Base-by-base conservation (phyloP, 2,888 invertebrate species). In the Merodon equestris region DNA sequence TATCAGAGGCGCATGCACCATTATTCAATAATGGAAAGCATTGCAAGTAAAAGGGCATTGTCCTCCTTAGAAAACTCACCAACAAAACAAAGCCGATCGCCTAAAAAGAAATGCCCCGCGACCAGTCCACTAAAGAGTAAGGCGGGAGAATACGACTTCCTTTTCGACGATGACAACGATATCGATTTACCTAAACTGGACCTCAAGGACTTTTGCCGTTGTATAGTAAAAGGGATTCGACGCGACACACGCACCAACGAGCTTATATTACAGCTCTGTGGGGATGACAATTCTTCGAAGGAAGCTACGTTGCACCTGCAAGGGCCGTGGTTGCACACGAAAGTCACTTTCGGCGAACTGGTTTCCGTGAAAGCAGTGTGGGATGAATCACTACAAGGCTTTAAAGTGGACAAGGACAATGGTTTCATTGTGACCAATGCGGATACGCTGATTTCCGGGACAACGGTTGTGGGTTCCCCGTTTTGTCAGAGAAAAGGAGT, bases 401-500 rank as follows among this genome's bases (percentile, higher is more conserved):
- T 84, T 81, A 85, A 85, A 58, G 82, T 89, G 0, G 84, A 85
- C 71, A 85, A 85, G 36, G 85, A 86, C 38, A 74, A 90, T 14
- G 97, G 97, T 0, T 90, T 94, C 72, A 85, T 97, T 12, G 92
- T 96, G 0, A 91, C 93, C n/a, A 91, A 94, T 81, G 96, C 98
- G 0, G 96, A 98, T 88, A 90, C 92, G 53, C 89, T 98, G 9
- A 90, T 98, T 44, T 95, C 97, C 0, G 93, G 95, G 36, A 97
- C 98, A 0, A 92, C 95, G 18, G 93, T 98, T 5, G 94, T 96
- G 0, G 93, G 94, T 0, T 93, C 95, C 0, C 90, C 96, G 10
- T 97, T 95, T 87, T 98, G 98, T 86, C 92, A 92, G 82, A 91
- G 98, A 47, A 94, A 93, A 84, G 93, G 94, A 9, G 91, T 97